Evolutionary conservation across 1,140 invertebrate genomes (phyloP), one percentile per base, ranked within the genome.

Genomic region (Saccostrea echinata): DNA sequence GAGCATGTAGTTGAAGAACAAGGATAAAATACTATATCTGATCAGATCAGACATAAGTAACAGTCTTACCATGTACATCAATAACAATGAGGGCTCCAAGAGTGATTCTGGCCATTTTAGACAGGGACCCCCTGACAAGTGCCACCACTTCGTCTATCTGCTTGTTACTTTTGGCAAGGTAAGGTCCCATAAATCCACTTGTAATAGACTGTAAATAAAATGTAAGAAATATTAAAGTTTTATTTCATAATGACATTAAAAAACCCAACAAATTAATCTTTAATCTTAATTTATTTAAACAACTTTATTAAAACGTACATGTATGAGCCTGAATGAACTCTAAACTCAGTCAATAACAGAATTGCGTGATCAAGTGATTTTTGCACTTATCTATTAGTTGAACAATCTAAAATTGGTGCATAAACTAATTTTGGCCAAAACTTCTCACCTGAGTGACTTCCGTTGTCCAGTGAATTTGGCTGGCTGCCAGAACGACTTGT

Each of bases 1-100:
- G 2, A 3, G 35, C 35, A 43, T 43, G 35, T 6, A 3, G 2
- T 43, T 43, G 35, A 43, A 43, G 35, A 43, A 43, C 35, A 43
- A 2, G 35, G 35, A 43, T 43, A 43, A 43, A n/a, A 43, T 43
- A 6, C 35, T 43, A 3, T 43, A 43, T 3, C 35, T 43, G 35
- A 43, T 43, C 35, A 43, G 35, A 43, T 6, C 35, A 43, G 35
- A 43, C 33, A 87, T 16, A 30, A 57, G 55, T 3, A 21, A 16
- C 21, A 57, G 9, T 51, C 87, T 90, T 91, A 96, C 95, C 95
- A 90, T 95, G 95, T 3, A 95, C 95, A 91, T 95, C 95, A 85
- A 95, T 94, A 68, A 95, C 95, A 91, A 95, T 95, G 9, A 95
- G 91, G 76, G 95, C 95, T 35, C 93, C 95, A 33, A 95, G 90